phyloP scores from a whole-genome alignment of 2,113 vertebrate species.

The Corvus hawaiiensis region DNA sequence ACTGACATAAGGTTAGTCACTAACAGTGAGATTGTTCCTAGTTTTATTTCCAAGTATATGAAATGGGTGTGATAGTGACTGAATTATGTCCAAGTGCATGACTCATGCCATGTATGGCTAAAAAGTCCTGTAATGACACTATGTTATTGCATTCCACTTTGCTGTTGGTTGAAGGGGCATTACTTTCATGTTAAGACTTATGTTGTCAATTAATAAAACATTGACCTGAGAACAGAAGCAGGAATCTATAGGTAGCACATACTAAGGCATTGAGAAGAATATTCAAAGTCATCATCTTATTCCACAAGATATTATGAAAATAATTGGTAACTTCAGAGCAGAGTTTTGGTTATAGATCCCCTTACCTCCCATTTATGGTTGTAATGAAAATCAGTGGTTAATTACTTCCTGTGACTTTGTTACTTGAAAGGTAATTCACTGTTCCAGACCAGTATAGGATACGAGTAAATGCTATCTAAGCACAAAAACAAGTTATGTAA shows the following conservation, averaged over 20 bases:
- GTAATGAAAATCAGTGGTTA: background rate
- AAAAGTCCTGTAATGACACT: background rate
- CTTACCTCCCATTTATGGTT: background rate
- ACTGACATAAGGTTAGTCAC: background rate
- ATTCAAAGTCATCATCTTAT: background rate
- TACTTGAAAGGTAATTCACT: background rate
- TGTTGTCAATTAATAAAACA: background rate
- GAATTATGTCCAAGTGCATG: background rate
- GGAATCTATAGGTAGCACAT: background rate
- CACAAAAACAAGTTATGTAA: background rate
- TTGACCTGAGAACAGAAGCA: background rate
- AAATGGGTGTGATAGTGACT: background rate
- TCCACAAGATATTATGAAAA: background rate
- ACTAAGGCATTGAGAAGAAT: background rate
- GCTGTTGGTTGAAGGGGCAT: background rate
- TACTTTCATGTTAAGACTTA: background rate
- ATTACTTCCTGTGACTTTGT: background rate
- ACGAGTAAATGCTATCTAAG: background rate
- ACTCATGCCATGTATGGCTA: background rate
- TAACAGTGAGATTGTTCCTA: background rate
- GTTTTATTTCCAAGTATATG: background rate
- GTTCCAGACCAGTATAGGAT: background rate
- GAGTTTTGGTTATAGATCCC: background rate
- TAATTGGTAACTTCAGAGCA: background rate
- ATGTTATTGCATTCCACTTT: background rate